phyloP scores from a whole-genome alignment of 92 coral and sea anemone genomes.

The Umimayanthus chanpuru region DNA sequence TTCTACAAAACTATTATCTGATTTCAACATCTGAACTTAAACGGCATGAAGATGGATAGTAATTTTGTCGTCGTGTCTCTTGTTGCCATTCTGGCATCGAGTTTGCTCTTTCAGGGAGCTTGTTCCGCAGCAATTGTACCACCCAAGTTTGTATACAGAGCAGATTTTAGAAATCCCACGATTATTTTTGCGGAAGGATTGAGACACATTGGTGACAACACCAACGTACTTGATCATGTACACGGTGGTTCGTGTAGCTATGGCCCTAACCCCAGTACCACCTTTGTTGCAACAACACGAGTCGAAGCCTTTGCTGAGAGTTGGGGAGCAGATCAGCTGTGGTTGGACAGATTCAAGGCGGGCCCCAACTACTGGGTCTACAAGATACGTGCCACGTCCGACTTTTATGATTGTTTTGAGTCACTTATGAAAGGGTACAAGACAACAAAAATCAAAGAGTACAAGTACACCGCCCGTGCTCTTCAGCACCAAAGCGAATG shows the following conservation, averaged over 20 bases:
- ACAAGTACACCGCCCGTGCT: neutral
- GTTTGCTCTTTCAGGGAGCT: too few species aligned
- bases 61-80: too few species aligned
- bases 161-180: neutral
- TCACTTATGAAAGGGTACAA: neutral
- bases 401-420: slow-evolving; percentile 2
- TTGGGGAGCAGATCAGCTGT: neutral
- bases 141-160: neutral
- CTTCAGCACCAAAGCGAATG: neutral
- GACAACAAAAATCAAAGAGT: neutral
- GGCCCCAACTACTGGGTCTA: neutral
- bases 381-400: neutral
- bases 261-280: neutral
- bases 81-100: too few species aligned
- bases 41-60: too few species aligned
- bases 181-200: neutral
- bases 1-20: too few species aligned
- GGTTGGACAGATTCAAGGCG: neutral
- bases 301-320: slow-evolving; percentile 3
- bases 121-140: neutral
- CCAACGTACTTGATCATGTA: neutral
- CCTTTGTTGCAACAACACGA: slow-evolving; percentile 2
- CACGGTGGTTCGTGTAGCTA: neutral
- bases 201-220: neutral
- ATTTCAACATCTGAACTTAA: too few species aligned